Evolutionary conservation across 2,113 vertebrate species (phyloP), one percentile per base, ranked within the genome.

Genomic region (Myotis lucifugus): DNA sequence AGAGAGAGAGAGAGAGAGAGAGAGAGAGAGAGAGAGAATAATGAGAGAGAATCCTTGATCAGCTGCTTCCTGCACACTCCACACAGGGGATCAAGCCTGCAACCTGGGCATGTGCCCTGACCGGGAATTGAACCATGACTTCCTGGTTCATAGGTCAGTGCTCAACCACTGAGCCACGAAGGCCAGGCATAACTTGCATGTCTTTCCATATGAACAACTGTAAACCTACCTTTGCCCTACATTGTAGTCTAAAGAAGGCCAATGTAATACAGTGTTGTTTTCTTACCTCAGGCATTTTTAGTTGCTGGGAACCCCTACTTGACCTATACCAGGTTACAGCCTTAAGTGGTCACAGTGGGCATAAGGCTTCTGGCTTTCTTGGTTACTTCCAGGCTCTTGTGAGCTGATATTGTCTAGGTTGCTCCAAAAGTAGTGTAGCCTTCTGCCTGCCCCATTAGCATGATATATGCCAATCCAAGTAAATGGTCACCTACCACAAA

Each of bases 211-310:
- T 32, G 5, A 29, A 66, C 61, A 66, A 66, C 61, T 66, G 61
- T 66, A 32, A 66, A 61, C 61, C 61, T 32, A 66, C 61, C 27
- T 66, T 66, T 66, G 29, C 29, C 61, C 25, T 56, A 12, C 59
- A 61, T 18, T 67, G 66, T 67, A n/a, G 78, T 21, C 8, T 4
- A 6, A 59, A 40, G 23, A 1, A 56, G 32, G 66, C 32, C 66
- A 67, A 6, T 67, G 32, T 67, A 54, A 72, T 19, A 72, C 19
- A 79, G 52, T 19, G 94, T 56, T 94, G 94, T 99, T 99, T 99
- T 99, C 99, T 98, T 98, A 97, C 99, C 99, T 99, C 99, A 97
- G 46, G 99, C 99, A 99, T 6, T 8, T 7, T 9, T 66, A 73
- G 37, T 29, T 15, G 34, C 27, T 56, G 11, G 74, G 19, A 42